Evolutionary conservation across 2,888 invertebrate species (phyloP).

Genomic region (Osedax frankpressi): DNA sequence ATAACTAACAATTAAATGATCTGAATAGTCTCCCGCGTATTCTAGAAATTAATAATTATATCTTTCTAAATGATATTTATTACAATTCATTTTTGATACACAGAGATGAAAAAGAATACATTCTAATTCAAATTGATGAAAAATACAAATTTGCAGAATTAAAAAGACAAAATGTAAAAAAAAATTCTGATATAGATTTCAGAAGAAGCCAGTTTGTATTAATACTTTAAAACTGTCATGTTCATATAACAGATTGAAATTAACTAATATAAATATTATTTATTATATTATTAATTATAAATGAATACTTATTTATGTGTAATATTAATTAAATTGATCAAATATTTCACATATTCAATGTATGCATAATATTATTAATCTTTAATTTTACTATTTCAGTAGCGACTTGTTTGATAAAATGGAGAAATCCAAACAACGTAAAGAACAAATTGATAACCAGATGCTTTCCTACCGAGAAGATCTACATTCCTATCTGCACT

Average conservation of each 20-base stretch:
- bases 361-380: neutral
- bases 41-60: too few species aligned
- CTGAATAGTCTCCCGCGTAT: too few species aligned
- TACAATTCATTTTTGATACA: too few species aligned
- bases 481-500: conserved; percentile 32
- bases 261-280: too few species aligned
- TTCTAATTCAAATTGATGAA: neutral
- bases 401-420: conserved; percentile 33
- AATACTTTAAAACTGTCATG: too few species aligned
- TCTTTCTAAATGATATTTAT: too few species aligned
- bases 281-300: too few species aligned
- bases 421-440: conserved; percentile 30
- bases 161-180: neutral
- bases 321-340: too few species aligned
- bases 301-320: too few species aligned
- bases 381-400: conserved; percentile 26
- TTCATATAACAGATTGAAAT: too few species aligned
- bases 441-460: conserved; percentile 34
- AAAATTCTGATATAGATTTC: neutral
- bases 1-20: too few species aligned
- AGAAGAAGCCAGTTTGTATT: neutral
- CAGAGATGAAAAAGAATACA: neutral
- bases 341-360: neutral
- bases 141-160: neutral
- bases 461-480: conserved; percentile 35